A percentile compares a stretch with the other conserved stretches of the same genome.
phyloP scores from a whole-genome alignment of 53 echinoderm and acorn worm species.

The Mesocentrotus franciscanus region DNA sequence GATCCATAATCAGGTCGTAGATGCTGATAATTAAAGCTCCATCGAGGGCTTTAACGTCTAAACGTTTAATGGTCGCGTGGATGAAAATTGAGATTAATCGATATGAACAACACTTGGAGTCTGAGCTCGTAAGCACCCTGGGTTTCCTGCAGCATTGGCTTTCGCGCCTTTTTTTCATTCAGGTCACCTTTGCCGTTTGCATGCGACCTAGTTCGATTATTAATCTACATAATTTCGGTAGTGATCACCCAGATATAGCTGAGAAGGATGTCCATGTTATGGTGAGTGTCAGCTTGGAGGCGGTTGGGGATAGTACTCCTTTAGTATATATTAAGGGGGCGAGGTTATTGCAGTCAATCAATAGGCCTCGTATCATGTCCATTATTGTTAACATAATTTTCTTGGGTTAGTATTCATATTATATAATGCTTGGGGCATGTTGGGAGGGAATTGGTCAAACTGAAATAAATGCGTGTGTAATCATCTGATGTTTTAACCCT shows the following conservation, averaged over 20 bases:
- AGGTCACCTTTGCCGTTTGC: not conserved
- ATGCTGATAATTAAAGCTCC: not conserved
- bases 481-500: no score
- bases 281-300: not conserved
- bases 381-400: no score
- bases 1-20: not conserved
- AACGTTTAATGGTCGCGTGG: not conserved
- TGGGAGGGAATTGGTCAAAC: no score
- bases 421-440: no score
- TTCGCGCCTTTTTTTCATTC: not conserved
- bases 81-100: constrained; percentile 14
- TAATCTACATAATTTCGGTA: not conserved
- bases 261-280: not conserved
- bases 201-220: constrained; percentile 12
- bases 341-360: not conserved
- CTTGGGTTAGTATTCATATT: no score
- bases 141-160: not conserved
- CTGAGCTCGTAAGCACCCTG: not conserved
- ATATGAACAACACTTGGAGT: constrained; percentile 21
- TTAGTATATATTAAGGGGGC: not conserved
- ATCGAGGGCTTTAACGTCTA: not conserved
- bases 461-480: no score
- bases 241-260: not conserved
- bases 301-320: not conserved
- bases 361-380: no score